A percentile compares a stretch with the other conserved stretches of the same genome.
phyloP scores from a whole-genome alignment of 2,797 vertebrate species.

The Calcarius lapponicus region DNA sequence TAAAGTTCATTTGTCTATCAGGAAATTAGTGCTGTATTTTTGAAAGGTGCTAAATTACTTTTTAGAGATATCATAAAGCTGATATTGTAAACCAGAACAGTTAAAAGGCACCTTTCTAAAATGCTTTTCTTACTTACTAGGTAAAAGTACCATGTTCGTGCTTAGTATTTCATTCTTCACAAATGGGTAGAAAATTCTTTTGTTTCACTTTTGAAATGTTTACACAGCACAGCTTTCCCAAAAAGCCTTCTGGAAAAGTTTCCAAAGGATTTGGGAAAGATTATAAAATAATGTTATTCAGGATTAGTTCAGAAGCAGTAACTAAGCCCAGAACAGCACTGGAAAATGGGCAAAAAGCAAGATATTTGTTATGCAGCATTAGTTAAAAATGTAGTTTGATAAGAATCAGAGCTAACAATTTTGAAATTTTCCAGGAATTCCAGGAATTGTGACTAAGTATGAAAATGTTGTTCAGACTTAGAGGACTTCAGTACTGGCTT shows the following conservation, averaged over 20 bases:
- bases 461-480: neutral
- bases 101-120: conserved; percentile 20
- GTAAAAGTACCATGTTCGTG: neutral
- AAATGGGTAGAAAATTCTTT: neutral
- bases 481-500: neutral
- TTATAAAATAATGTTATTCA: conserved; percentile 20
- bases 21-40: conserved; percentile 44
- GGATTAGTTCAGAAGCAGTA: conserved; percentile 40
- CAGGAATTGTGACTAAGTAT: neutral
- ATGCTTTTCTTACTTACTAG: neutral
- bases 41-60: conserved; percentile 36
- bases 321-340: neutral
- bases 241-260: conserved; percentile 25
- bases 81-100: conserved; percentile 17
- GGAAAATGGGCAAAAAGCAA: conserved; percentile 4
- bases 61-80: conserved; percentile 21
- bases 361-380: neutral
- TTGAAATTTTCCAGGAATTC: neutral
- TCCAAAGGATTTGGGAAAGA: conserved; percentile 26
- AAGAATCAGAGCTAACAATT: neutral
- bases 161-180: neutral
- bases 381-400: neutral
- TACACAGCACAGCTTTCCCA: conserved; percentile 16
- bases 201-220: conserved; percentile 36
- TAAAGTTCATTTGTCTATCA: conserved; percentile 46